These are phyloP conservation scores for Chanos chanos DNA, from an alignment of 2,797 vertebrate species.

Conservation along the genomic window DNA sequence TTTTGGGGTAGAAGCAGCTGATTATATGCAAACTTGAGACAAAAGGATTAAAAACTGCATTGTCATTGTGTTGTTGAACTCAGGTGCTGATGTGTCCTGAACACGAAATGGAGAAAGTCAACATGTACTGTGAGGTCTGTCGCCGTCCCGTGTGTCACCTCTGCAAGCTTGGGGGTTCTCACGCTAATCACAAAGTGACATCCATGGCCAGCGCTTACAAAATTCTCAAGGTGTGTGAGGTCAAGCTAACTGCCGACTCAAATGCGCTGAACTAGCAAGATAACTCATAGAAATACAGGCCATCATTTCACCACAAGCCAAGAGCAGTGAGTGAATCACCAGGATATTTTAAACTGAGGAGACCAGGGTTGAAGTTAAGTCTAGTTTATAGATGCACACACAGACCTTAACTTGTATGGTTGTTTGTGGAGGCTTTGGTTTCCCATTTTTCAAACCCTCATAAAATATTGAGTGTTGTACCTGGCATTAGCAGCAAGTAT, in stretches of 20 bases:
- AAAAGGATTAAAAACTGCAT: background rate
- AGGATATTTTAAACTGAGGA: no score
- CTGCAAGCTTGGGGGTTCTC: constrained; percentile 89
- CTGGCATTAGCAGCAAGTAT: constrained; percentile 17
- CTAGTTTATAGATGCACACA: no score
- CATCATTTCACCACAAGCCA: no score
- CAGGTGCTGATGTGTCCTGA: constrained; percentile 98
- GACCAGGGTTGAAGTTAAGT: no score
- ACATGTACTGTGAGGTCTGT: constrained; percentile 98
- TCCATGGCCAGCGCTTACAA: constrained; percentile 96
- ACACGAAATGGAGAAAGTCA: constrained; percentile 96
- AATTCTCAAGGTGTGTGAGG: constrained; percentile 86
- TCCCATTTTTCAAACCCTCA: constrained; percentile 21
- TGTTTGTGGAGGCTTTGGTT: background rate
- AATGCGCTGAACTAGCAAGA: no score
- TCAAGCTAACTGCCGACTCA: no score
- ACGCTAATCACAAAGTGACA: constrained; percentile 93
- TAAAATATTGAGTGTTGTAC: constrained; percentile 52
- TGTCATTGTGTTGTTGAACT: background rate
- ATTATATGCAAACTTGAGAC: background rate
- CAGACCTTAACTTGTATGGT: no score
- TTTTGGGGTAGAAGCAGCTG: background rate
- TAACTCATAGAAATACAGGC: no score
- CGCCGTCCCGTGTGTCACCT: constrained; percentile 92
- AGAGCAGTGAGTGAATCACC: no score